Evolutionary conservation across 2,888 invertebrate genomes (phyloP).

Genomic region (Nudaria mundana): DNA sequence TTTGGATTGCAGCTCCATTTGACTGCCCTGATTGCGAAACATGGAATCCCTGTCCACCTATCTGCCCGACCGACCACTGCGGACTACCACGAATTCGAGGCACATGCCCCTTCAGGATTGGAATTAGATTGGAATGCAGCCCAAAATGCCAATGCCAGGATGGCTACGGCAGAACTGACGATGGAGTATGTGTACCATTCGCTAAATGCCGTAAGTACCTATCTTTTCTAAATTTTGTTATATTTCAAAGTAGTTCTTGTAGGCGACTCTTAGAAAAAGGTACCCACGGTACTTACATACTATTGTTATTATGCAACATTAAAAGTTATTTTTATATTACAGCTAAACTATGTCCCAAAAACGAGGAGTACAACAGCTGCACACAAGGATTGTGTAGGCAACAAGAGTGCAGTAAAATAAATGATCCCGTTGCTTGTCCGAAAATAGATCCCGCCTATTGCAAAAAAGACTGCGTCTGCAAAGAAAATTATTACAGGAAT

Average conservation of each 20-base stretch:
- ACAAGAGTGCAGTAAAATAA: conserved; percentile 14
- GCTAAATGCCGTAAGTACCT: conserved; percentile 42
- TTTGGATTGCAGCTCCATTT: conserved; percentile 48
- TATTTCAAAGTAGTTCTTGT: too few relatives aligned
- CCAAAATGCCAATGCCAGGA: conserved; percentile 45
- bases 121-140: conserved; percentile 19
- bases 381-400: conserved; percentile 16
- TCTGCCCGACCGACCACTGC: conserved; percentile 41
- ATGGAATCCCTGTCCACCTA: conserved; percentile 34
- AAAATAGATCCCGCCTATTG: conserved; percentile 4
- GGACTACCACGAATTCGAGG: conserved; percentile 3
- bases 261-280: too few relatives aligned
- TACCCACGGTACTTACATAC: too few relatives aligned
- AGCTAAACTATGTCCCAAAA: conserved; percentile 28
- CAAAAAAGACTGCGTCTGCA: conserved; percentile 21
- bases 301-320: too few relatives aligned
- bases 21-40: conserved; percentile 36
- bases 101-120: conserved; percentile 4
- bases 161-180: conserved; percentile 39
- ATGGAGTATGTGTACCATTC: conserved; percentile 46
- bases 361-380: conserved; percentile 27
- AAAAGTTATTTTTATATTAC: conserved; percentile 1
- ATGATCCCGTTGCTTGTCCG: conserved; percentile 9
- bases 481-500: conserved; percentile 18
- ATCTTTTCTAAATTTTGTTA: too few relatives aligned